Percentiles rank a stretch among this genome's conserved stretches.
phyloP scores from a whole-genome alignment of 2,113 vertebrate species.

The Scolopax mira region DNA sequence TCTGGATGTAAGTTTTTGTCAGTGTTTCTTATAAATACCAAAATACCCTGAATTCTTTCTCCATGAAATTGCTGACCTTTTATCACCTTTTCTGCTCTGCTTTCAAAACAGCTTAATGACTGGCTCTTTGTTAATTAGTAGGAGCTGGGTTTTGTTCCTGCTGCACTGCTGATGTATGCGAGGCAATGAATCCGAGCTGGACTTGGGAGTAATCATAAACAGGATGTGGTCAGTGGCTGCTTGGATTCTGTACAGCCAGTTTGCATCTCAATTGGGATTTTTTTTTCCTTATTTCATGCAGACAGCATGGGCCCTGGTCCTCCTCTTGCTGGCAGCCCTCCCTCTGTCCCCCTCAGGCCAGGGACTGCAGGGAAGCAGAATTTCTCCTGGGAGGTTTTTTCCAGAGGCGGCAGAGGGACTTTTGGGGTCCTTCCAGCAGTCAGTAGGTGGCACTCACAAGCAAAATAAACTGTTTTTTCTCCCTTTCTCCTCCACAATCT shows the following conservation, averaged over 20 bases:
- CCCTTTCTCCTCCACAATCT: background rate
- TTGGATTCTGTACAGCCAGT: background rate
- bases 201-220: background rate
- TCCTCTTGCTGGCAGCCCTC: background rate
- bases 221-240: slow-evolving; percentile 33
- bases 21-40: background rate
- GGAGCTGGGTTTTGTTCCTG: background rate
- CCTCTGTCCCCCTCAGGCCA: background rate
- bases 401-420: background rate
- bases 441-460: slow-evolving; percentile 58
- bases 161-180: background rate
- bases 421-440: background rate
- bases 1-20: background rate
- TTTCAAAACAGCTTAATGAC: background rate
- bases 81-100: background rate
- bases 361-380: background rate
- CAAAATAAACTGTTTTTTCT: background rate
- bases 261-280: background rate
- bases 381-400: background rate
- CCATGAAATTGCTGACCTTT: background rate
- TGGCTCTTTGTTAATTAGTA: background rate
- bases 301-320: background rate
- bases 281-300: background rate
- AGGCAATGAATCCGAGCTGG: background rate
- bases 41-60: background rate